These are phyloP conservation scores for Holacanthella duospinosa DNA, from an alignment of 2,888 invertebrate genomes.

Conservation along the genomic window DNA sequence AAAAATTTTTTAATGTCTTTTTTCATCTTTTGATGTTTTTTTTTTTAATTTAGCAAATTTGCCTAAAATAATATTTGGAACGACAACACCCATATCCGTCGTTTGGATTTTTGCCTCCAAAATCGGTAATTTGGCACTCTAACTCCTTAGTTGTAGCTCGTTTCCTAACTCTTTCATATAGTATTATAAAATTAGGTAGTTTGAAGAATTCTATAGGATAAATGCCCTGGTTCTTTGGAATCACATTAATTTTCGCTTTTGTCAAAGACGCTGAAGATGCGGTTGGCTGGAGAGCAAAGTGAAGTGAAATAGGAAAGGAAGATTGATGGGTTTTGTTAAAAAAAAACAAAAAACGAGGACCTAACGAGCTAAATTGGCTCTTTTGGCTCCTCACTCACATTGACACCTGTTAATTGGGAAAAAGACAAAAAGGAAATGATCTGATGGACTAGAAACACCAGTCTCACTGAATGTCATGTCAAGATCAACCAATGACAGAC, in stretches of 20 bases:
- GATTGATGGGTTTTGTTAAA: background rate
- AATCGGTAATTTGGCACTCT: background rate
- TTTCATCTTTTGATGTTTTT: background rate
- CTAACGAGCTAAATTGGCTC: conserved; percentile 2
- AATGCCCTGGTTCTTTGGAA: too few species aligned
- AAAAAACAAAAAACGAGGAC: too few species aligned
- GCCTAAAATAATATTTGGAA: background rate
- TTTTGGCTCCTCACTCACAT: background rate
- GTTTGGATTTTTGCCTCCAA: too few species aligned
- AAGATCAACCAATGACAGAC: too few species aligned
- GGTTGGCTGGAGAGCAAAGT: background rate
- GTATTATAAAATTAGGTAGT: background rate
- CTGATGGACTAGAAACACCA: background rate
- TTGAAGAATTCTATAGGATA: too few species aligned
- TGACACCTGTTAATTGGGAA: background rate
- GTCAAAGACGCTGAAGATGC: too few species aligned
- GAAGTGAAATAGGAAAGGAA: background rate
- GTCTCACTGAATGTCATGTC: background rate
- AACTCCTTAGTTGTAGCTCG: background rate
- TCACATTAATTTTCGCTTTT: too few species aligned
- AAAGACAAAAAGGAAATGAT: background rate
- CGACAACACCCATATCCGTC: too few species aligned
- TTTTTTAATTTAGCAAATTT: background rate
- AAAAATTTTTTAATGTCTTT: too few species aligned
- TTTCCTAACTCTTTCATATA: background rate